These are phyloP conservation scores for Tyrannus savana DNA, from an alignment of 2,113 vertebrate species.

Conservation along the genomic window DNA sequence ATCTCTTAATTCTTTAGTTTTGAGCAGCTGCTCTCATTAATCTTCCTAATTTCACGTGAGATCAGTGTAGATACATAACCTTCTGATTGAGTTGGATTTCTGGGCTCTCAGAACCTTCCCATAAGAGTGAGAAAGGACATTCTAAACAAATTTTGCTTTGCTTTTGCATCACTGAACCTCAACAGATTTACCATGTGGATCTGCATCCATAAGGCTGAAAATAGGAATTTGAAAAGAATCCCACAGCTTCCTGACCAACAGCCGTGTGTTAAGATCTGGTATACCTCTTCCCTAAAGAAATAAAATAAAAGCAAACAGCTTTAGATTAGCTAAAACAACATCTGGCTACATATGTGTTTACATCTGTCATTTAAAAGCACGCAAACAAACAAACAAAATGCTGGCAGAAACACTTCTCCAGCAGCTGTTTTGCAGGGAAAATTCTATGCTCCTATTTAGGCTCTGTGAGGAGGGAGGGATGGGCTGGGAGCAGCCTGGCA, in stretches of 20 bases:
- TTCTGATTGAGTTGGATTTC: neutral
- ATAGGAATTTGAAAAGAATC: conserved; percentile 85
- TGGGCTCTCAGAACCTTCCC: neutral
- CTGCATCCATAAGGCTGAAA: conserved; percentile 91
- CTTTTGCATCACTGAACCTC: neutral
- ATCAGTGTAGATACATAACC: neutral
- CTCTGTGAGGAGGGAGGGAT: neutral
- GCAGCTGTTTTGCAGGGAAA: conserved; percentile 5
- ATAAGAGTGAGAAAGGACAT: neutral
- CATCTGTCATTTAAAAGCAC: neutral
- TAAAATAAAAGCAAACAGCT: neutral
- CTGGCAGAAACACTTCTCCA: neutral
- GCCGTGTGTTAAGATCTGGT: conserved; percentile 93
- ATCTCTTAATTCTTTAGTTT: neutral
- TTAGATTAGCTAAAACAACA: neutral
- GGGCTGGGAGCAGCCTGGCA: neutral
- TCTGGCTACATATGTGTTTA: neutral
- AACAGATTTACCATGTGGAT: conserved; percentile 87
- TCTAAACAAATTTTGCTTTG: neutral
- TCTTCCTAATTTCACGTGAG: neutral
- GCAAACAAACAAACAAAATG: neutral
- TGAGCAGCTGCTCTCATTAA: neutral
- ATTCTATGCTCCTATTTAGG: neutral
- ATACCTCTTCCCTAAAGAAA: conserved; percentile 90
- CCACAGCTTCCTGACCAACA: conserved; percentile 93